A percentile compares a stretch with the other conserved stretches of the same genome.
Conservation (phyloP, 2,113 vertebrate species). For the Psittacula cyanocephala region DNA sequence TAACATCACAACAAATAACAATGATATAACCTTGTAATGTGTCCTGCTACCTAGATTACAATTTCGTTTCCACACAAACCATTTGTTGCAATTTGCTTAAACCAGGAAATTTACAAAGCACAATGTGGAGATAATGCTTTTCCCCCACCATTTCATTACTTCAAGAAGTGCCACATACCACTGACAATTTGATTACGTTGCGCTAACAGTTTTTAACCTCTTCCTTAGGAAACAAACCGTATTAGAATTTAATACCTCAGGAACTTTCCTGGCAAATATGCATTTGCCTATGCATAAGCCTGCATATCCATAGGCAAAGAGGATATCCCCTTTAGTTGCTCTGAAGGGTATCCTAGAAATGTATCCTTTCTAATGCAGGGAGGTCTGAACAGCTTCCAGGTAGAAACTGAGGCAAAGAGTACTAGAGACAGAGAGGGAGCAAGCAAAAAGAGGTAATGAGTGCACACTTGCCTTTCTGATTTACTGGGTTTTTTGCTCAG, state of each 20-base stretch:
- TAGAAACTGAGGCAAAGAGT: neutral
- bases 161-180: neutral
- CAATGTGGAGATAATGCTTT: neutral
- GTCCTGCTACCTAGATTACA: neutral
- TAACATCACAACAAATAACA: neutral
- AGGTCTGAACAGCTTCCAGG: neutral
- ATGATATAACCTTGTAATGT: neutral
- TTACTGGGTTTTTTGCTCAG: slow-evolving; percentile 10
- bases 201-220: neutral
- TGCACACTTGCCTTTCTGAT: neutral
- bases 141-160: neutral
- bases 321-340: neutral
- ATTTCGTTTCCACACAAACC: neutral
- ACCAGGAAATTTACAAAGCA: neutral
- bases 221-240: neutral
- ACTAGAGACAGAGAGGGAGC: neutral
- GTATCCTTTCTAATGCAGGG: neutral
- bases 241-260: neutral
- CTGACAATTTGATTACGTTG: neutral
- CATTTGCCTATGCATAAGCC: neutral
- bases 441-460: neutral
- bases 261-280: neutral
- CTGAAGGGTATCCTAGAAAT: neutral
- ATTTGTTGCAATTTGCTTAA: neutral
- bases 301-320: neutral